Conservation (phyloP, 2,113 vertebrate species). For the Indicator maculatus region DNA sequence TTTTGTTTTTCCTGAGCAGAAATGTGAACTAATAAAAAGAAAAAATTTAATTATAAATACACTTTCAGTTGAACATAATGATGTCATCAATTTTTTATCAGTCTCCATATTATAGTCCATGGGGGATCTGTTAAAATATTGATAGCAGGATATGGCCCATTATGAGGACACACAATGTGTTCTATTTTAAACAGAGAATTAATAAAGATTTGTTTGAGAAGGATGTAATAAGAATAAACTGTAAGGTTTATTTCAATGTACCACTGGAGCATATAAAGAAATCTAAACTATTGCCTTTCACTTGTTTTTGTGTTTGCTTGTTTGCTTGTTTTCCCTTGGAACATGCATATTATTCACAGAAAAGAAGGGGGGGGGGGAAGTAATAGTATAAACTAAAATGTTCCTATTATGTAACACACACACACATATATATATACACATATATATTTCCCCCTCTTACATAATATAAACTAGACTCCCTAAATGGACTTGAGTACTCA, state of each 20-base stretch:
- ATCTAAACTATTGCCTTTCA: not conserved
- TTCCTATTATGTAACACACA: not conserved
- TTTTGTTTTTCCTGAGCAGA: constrained; percentile 12
- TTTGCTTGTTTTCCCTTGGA: not conserved
- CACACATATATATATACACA: too few species aligned
- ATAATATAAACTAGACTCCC: not conserved
- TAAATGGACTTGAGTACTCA: not conserved
- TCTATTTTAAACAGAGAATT: constrained; percentile 65
- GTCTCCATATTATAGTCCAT: constrained; percentile 54
- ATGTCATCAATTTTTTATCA: constrained; percentile 69
- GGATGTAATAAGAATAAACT: constrained; percentile 9
- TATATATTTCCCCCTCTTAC: not conserved
- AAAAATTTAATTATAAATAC: constrained; percentile 55
- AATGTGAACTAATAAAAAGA: constrained; percentile 41
- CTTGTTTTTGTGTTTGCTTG: too few species aligned
- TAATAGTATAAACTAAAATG: not conserved
- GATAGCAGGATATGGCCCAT: constrained; percentile 66
- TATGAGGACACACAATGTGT: constrained; percentile 19
- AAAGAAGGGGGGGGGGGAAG: not conserved
- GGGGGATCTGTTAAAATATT: constrained; percentile 72
- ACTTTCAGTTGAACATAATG: constrained; percentile 42
- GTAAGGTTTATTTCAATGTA: not conserved
- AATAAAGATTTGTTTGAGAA: constrained; percentile 59
- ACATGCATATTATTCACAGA: not conserved
- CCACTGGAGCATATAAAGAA: not conserved